Conservation (phyloP, 2,113 vertebrate genomes). For the Rhabdornis inornatus region DNA sequence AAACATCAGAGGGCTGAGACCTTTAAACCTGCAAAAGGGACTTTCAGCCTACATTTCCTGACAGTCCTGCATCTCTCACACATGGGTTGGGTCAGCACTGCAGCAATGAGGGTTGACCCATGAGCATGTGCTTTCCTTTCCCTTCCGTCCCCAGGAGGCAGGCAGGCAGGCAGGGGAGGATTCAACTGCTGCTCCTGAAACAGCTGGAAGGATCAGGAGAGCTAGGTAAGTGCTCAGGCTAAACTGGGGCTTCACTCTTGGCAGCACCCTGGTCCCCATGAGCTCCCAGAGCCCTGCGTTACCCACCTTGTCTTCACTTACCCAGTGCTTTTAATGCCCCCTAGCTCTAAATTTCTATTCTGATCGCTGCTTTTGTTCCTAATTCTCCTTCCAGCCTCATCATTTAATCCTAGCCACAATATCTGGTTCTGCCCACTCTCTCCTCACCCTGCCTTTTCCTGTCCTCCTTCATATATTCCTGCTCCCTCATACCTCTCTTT, state of each 20-base stretch:
- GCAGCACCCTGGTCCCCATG: not conserved
- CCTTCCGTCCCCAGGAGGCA: not conserved
- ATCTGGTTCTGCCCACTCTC: not conserved
- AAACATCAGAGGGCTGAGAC: not conserved
- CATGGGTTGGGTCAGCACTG: not conserved
- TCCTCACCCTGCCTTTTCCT: not conserved
- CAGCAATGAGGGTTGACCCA: not conserved
- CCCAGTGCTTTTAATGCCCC: not conserved
- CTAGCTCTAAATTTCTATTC: not conserved
- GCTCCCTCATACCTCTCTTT: not conserved
- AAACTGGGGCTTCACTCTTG: not conserved
- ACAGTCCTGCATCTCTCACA: not conserved
- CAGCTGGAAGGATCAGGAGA: not conserved
- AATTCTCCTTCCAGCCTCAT: not conserved
- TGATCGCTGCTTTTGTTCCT: not conserved
- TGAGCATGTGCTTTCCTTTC: not conserved
- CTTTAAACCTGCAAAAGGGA: not conserved
- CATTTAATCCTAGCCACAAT: not conserved
- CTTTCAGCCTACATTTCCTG: not conserved
- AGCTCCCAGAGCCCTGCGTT: not conserved
- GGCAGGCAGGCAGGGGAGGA: not conserved
- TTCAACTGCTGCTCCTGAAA: not conserved
- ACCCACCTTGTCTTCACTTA: not conserved
- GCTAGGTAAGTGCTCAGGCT: not conserved
- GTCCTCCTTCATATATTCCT: not conserved